Evolutionary conservation across 2,888 invertebrate genomes (phyloP).

Genomic region (Brenthis daphne): DNA sequence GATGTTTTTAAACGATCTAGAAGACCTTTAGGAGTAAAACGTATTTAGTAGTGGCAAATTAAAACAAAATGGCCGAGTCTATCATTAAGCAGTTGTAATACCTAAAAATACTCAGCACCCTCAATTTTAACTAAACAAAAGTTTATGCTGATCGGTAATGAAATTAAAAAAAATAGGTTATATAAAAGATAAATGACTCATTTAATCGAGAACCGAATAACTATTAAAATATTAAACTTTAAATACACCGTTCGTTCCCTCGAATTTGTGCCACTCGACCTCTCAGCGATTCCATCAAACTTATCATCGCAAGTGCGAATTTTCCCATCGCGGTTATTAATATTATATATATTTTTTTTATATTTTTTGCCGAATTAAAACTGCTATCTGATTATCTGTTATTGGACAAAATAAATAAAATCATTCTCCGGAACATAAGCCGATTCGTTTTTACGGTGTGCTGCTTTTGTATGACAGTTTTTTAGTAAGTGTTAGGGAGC

Average conservation of each 20-base stretch:
- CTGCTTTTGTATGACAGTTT: conserved; percentile 53
- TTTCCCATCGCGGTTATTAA: conserved; percentile 59
- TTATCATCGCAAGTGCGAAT: conserved; percentile 58
- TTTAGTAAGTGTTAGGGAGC: conserved; percentile 42
- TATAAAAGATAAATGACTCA: too few species aligned
- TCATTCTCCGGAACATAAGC: conserved; percentile 65
- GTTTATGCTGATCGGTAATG: too few species aligned
- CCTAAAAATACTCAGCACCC: too few species aligned
- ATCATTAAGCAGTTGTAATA: too few species aligned
- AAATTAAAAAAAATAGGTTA: too few species aligned
- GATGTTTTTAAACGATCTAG: too few species aligned
- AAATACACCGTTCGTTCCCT: conserved; percentile 20
- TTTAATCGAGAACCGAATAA: not conserved
- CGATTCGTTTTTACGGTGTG: conserved; percentile 69
- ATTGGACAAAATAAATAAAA: conserved; percentile 55
- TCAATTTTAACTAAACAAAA: too few species aligned
- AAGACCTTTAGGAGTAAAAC: too few species aligned
- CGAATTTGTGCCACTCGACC: conserved; percentile 39
- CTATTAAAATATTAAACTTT: conserved; percentile 31
- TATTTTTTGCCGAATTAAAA: conserved; percentile 61
- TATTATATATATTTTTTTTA: conserved; percentile 43
- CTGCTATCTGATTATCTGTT: conserved; percentile 79
- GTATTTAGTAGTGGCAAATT: too few species aligned
- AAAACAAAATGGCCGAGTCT: too few species aligned
- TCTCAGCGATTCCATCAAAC: conserved; percentile 37